Conservation (phyloP, 2,797 vertebrate species). For the Diplodus puntazzo region DNA sequence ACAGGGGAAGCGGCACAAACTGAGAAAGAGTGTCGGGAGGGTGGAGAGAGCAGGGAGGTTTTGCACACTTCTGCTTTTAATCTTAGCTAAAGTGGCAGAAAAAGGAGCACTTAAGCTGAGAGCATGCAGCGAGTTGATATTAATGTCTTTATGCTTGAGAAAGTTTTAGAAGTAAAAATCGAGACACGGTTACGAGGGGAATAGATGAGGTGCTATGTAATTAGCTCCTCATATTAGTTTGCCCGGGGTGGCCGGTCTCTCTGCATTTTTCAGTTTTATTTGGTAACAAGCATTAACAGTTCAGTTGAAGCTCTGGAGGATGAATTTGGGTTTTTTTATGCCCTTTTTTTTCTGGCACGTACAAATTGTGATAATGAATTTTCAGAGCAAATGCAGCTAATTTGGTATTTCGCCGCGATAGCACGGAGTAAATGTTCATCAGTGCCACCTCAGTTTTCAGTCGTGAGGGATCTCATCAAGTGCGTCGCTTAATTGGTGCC, state of each 20-base stretch:
- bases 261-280: slow-evolving; percentile 58
- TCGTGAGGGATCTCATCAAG: slow-evolving; percentile 20
- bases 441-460: slow-evolving; percentile 10
- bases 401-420: slow-evolving; percentile 20
- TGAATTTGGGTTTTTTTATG: slow-evolving; percentile 24
- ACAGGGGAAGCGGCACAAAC: slow-evolving; percentile 54
- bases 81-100: slow-evolving; percentile 72
- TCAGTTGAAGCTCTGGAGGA: slow-evolving; percentile 36
- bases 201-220: slow-evolving; percentile 63
- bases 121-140: slow-evolving; percentile 63
- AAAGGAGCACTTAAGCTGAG: slow-evolving; percentile 70
- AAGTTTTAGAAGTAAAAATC: slow-evolving; percentile 66
- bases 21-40: slow-evolving; percentile 42
- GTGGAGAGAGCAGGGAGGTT: slow-evolving; percentile 32
- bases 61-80: slow-evolving; percentile 68
- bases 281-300: slow-evolving; percentile 46
- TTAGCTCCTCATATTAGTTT: slow-evolving; percentile 63
- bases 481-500: slow-evolving; percentile 17
- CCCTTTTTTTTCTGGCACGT: slow-evolving; percentile 6
- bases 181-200: slow-evolving; percentile 51
- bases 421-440: slow-evolving; percentile 19
- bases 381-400: slow-evolving; percentile 19
- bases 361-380: slow-evolving; percentile 49
- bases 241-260: slow-evolving; percentile 36
- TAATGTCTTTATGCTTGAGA: slow-evolving; percentile 70